Conservation (phyloP, 2,797 vertebrate genomes). For the Manis pentadactyla region DNA sequence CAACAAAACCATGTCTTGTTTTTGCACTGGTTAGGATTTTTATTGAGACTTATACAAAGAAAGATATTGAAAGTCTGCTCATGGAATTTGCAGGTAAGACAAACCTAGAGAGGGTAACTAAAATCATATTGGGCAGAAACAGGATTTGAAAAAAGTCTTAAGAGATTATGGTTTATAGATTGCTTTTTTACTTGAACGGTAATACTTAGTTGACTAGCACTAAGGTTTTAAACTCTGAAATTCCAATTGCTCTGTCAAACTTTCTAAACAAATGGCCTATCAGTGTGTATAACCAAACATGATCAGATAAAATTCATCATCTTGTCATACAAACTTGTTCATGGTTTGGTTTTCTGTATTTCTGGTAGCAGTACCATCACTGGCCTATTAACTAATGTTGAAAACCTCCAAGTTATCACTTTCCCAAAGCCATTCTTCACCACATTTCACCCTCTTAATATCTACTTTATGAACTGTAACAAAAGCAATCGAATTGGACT, state of each 20-base stretch:
- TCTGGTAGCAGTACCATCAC: background rate
- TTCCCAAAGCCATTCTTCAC: background rate
- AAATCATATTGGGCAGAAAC: background rate
- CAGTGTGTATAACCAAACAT: background rate
- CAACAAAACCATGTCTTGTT: background rate
- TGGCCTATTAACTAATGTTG: background rate
- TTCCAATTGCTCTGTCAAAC: background rate
- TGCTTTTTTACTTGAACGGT: background rate
- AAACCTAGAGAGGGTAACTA: background rate
- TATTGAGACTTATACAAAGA: background rate
- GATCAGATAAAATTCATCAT: background rate
- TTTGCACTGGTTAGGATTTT: background rate
- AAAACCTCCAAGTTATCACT: background rate
- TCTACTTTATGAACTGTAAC: background rate
- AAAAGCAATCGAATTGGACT: background rate
- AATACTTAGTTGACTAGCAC: background rate
- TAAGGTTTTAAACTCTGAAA: background rate
- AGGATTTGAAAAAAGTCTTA: background rate
- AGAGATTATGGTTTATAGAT: background rate
- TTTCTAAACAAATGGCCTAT: background rate
- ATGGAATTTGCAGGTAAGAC: background rate
- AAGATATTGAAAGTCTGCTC: background rate
- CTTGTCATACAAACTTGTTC: background rate
- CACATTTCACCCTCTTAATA: background rate
- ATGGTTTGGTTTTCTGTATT: background rate